Percentiles rank a stretch among this genome's conserved stretches.
phyloP scores from a whole-genome alignment of 2,888 invertebrate species.

The Scaptomyza tumidula region DNA sequence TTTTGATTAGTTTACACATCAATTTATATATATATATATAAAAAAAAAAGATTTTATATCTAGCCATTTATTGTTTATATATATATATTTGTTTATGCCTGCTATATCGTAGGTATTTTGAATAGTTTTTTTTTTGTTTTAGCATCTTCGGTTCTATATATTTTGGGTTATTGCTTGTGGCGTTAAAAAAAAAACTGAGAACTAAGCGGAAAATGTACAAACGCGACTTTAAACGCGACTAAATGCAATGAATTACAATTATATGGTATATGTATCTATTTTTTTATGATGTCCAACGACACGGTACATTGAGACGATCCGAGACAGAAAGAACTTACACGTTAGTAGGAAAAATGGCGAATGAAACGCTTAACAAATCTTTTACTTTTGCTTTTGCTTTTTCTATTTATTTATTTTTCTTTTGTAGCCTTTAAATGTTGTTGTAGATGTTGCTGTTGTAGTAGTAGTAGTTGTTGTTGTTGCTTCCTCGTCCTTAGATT shows the following conservation, averaged over 20 bases:
- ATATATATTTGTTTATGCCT: conserved; percentile 31
- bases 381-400: no score
- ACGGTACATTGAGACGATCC: conserved; percentile 24
- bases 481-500: conserved; percentile 71
- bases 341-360: conserved; percentile 59
- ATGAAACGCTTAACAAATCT: conserved; percentile 32
- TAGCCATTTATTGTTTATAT: conserved; percentile 16
- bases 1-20: conserved; percentile 18
- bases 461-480: conserved; percentile 31
- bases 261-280: conserved; percentile 7
- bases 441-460: conserved; percentile 26
- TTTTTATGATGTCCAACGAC: conserved; percentile 15
- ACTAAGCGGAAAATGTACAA: conserved; percentile 52
- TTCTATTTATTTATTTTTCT: conserved; percentile 9
- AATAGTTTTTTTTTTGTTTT: conserved; percentile 33
- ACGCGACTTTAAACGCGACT: conserved; percentile 46
- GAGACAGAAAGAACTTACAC: conserved; percentile 48
- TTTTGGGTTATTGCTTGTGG: conserved; percentile 77
- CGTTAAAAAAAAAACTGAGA: conserved; percentile 43
- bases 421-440: conserved; percentile 3
- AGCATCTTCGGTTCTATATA: conserved; percentile 76
- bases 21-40: not conserved
- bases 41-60: conserved; percentile 22
- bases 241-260: conserved; percentile 62
- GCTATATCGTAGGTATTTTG: conserved; percentile 19